Base-by-base conservation (phyloP, 2,113 vertebrate species). In the Macaca nemestrina region DNA sequence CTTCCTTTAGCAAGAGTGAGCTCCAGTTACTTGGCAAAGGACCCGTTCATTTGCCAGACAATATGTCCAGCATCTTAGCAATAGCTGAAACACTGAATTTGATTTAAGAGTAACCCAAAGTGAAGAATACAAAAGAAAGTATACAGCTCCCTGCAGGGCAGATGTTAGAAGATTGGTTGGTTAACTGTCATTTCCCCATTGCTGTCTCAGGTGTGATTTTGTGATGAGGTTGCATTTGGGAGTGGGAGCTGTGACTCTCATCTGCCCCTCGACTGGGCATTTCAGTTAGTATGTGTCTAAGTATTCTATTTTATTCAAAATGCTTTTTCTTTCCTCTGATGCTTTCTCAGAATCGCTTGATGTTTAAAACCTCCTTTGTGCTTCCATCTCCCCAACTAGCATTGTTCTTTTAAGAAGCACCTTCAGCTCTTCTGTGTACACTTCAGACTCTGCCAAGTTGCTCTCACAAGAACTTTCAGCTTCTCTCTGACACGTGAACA, bases 1-100 rank as follows among this genome's bases (percentile, higher is more conserved):
- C 99, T 99, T 99, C 99, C 99, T 99, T 98, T 98, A 99, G 94
- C 97, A 98, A 98, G 98, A 98, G 98, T 92, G 95, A 98, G 98
- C 97, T 98, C 98, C 93, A 96, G 97, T 97, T 98, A 97, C 98
- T 99, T 98, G 98, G 98, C 98, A 95, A 80, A 97, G 68, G 83
- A 97, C 98, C 98, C 91, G 88, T 95, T 97, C 97, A 84, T 97
- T 98, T 94, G 97, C 97, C 76, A 98, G 98, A 97, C 95, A 97
- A 93, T 97, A 95, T 98, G 96, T 95, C 97, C 97, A 97, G 86
- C 82, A 98, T 97, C 97, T 96, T 93, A 98, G 98, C 97, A 96
- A 97, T 3, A 97, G 89, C 93, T 93, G 95, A 98, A 96, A 95
- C 2, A 1, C 38, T 81, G 90, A 96, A 94, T 98, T 95, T 97